Base-by-base conservation (phyloP, 2,113 vertebrate species). In the Columba livia region DNA sequence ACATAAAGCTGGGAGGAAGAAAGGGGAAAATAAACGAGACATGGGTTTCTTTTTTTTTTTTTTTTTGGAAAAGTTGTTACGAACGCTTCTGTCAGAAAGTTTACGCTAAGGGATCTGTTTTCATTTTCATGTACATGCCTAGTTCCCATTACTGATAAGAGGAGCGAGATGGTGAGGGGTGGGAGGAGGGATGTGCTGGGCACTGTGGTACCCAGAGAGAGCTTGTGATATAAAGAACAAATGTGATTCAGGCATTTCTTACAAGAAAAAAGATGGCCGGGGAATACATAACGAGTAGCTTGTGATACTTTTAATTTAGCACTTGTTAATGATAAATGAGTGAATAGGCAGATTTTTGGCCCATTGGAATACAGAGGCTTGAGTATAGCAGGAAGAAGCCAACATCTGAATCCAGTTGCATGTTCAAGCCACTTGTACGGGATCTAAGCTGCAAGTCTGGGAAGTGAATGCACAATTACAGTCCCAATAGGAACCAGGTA, bases 81-180 rank as follows among this genome's bases (percentile, higher is more conserved):
- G 48, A 98, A 97, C 95, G 95, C 96, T 98, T 98, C 97, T 98
- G 98, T 98, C 98, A 98, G 97, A 98, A 99, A 99, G 98, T 98
- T 98, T 98, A 91, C 96, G 71, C 94, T 95, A 92, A 98, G 98
- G 98, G 84, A 84, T 90, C 93, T 89, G 73, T 90, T 95, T 88
- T 92, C 58, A 58, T 88, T 95, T 94, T 75, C 88, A 67, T 95
- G 79, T 58, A 48, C 28, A 26, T 94, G 89, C 78, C 51, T 72
- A 53, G 84, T 34, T 96, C 78, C 91, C 28, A 3, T 91, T 70
- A 23, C 42, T 12, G 48, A 74, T 94, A 80, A 89, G 16, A 56
- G 75, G 89, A 93, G 42, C 12, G 80, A 47, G 75, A 21, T 78
- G 85, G 70, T 8, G 31, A 42, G 70, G 73, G 66, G 26, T 42